Percentiles rank a stretch among this genome's conserved stretches.
Evolutionary conservation across 2,797 vertebrate genomes (phyloP).

Genomic region (Malurus leucopterus): DNA sequence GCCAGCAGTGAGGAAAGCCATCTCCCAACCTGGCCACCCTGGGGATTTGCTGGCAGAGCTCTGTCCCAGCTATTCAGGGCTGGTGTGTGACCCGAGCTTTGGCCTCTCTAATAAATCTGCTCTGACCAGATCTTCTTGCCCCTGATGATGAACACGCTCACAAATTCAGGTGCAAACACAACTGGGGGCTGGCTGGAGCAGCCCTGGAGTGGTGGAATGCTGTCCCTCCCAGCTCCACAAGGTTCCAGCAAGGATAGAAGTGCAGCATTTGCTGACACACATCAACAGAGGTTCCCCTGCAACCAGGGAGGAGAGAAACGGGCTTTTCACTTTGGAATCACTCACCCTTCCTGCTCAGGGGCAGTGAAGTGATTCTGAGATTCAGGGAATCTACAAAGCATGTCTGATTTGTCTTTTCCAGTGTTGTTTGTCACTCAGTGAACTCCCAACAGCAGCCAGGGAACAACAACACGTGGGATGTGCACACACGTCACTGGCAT

Average conservation of each 20-base stretch:
- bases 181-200: neutral
- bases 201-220: neutral
- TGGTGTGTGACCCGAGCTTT: neutral
- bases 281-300: neutral
- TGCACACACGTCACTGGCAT: fast-evolving
- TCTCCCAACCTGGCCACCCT: neutral
- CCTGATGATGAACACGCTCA: fast-evolving
- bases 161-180: neutral
- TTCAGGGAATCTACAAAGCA: neutral
- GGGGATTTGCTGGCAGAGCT: neutral
- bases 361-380: neutral
- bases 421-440: fast-evolving
- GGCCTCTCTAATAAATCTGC: neutral
- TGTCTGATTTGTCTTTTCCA: neutral
- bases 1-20: slow-evolving; percentile 35
- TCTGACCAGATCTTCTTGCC: neutral
- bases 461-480: neutral
- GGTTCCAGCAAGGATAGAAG: fast-evolving
- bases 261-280: neutral
- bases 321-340: neutral
- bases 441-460: neutral
- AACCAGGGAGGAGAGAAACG: neutral
- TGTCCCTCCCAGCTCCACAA: neutral
- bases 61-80: neutral
- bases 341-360: neutral